Percentiles rank a stretch among this genome's conserved stretches.
Conservation (phyloP, 2,888 invertebrate genomes). For the Conistra vaccinii region DNA sequence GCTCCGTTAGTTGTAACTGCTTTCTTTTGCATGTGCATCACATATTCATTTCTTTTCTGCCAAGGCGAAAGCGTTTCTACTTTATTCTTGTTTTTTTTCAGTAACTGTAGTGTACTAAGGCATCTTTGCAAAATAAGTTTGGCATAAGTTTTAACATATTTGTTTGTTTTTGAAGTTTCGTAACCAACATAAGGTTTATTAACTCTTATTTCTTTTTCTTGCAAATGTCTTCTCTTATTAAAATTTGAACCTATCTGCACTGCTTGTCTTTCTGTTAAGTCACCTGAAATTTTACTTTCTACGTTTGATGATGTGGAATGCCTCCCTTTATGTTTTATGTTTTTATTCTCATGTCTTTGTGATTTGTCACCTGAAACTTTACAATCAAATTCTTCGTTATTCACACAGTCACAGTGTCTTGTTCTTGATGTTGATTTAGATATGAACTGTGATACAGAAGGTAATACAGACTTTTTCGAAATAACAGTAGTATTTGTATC, state of each 20-base stretch:
- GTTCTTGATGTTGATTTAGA: no score
- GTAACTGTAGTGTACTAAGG: slow-evolving; percentile 46
- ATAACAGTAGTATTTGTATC: no score
- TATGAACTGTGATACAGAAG: no score
- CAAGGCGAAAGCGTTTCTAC: slow-evolving; percentile 15
- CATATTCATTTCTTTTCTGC: slow-evolving; percentile 13
- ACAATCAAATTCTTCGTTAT: no score
- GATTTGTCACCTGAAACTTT: no score
- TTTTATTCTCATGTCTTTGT: slow-evolving; percentile 10
- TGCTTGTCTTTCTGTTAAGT: slow-evolving; percentile 48
- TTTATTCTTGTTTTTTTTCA: slow-evolving; percentile 55
- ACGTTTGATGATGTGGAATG: slow-evolving; percentile 7
- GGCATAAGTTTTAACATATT: slow-evolving; percentile 29
- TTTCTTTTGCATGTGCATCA: slow-evolving; percentile 43
- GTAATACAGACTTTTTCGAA: no score
- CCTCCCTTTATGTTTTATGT: slow-evolving; percentile 16
- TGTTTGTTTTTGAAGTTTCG: slow-evolving; percentile 28
- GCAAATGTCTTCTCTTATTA: slow-evolving; percentile 37
- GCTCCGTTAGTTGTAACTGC: slow-evolving; percentile 31
- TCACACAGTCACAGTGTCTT: no score
- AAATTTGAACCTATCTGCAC: slow-evolving; percentile 69
- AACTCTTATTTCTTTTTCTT: slow-evolving; percentile 38
- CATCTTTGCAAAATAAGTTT: slow-evolving; percentile 50
- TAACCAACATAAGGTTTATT: slow-evolving; percentile 38
- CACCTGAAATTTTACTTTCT: slow-evolving; percentile 19